These are phyloP conservation scores for Phymorhynchus buccinoides DNA, from an alignment of 1,140 invertebrate species.

Conservation along the genomic window DNA sequence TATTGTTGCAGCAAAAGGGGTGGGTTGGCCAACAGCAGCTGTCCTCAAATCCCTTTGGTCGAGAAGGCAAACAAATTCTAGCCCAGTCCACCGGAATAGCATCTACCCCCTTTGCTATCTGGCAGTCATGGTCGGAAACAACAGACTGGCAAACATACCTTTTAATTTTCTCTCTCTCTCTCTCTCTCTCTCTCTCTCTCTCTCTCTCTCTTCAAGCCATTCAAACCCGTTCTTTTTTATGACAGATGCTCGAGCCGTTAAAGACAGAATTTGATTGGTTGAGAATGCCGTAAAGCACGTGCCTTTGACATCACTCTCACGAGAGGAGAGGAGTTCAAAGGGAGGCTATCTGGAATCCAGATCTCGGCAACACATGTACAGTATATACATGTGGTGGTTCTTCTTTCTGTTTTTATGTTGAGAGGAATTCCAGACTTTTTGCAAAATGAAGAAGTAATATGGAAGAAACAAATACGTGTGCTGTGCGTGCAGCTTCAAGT, in stretches of 20 bases:
- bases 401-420: too few relatives aligned
- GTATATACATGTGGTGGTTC: not conserved
- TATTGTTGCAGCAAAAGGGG: too few relatives aligned
- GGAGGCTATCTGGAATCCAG: not conserved
- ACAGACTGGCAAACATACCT: too few relatives aligned
- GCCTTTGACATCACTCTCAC: not conserved
- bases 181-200: not conserved
- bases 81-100: too few relatives aligned
- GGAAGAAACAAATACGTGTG: too few relatives aligned
- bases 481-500: too few relatives aligned
- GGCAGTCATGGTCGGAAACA: too few relatives aligned
- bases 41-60: too few relatives aligned
- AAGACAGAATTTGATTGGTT: not conserved
- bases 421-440: slow-evolving; percentile 4
- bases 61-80: too few relatives aligned
- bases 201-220: not conserved
- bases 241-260: not conserved
- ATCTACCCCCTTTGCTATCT: too few relatives aligned
- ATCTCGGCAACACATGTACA: slow-evolving; percentile 1
- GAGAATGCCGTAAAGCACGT: not conserved
- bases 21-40: too few relatives aligned
- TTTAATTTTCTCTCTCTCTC: not conserved
- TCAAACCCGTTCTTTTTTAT: not conserved
- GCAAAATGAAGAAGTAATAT: too few relatives aligned
- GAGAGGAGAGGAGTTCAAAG: not conserved